Base-by-base conservation (phyloP, 2,797 vertebrate genomes). In the Enteromius radiatus region DNA sequence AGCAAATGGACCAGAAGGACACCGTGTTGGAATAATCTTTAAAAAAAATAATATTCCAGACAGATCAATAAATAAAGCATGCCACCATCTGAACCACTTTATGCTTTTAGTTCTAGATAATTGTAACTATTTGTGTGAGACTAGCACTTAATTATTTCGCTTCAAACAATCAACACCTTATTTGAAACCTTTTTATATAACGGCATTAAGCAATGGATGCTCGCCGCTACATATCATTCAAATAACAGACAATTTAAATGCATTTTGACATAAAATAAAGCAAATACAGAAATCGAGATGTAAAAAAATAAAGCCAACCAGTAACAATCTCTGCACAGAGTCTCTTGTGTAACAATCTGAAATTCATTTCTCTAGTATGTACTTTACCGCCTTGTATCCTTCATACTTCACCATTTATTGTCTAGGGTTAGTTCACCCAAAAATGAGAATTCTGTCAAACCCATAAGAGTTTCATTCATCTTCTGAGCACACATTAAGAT, bases 41-140 rank as follows among this genome's bases (percentile, higher is more conserved):
- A n/a, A n/a, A n/a, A n/a, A n/a, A 52, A 41, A 81, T 36, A 45
- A 80, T 52, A 70, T 68, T 67, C 63, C 65, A 59, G n/a, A 74
- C 14, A 38, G 14, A 23, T 26, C 43, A 64, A 73, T 71, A 64
- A 81, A 81, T 64, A 81, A 74, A 74, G 54, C 68, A 73, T 61
- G 41, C 38, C 23, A n/a, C 19, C 52, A 61, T 15, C 38, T 45
- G 49, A 61, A 47, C 38, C 38, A 73, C 56, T 64, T 26, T 74
- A 71, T 52, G 33, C 70, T 41, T 80, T 71, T 61, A 80, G 78
- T 45, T 81, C 56, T 36, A 36, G 26, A 81, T 23, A 63, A 36
- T 15, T 64, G 3, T n/a, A 79, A 56, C 49, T 21, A 45, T 47
- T 73, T 19, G 28, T 19, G 9, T 0, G 45, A 69, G 3, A 64